Evolutionary conservation across 1,140 invertebrate genomes (phyloP), one percentile per base, ranked within the genome.

Genomic region (Chymomyza costata): DNA sequence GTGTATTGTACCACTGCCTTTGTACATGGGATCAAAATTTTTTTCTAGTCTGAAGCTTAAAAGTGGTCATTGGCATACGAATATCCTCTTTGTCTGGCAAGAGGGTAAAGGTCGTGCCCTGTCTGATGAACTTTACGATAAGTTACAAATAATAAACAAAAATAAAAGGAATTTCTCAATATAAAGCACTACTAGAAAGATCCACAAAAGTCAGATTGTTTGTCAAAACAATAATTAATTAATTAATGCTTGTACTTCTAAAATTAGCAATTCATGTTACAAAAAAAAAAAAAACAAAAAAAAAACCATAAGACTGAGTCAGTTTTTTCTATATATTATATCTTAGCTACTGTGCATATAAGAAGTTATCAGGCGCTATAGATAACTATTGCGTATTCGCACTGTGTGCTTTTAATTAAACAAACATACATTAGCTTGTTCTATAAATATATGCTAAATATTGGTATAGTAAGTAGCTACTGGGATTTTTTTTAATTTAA

Each of bases 361-460:
- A 3, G 21, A 25, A 25, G 8, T 3, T 25, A 25, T 3, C 21
- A 5, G 8, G 3, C 21, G 21, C 21, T 25, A 5, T 25, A 3
- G 21, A 25, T 76, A 78, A 78, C 70, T 76, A 66, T 78, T 54
- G 55, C 69, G 60, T 68, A 50, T 46, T 53, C 46, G 35, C 43
- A 58, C 18, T 68, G 59, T 68, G 45, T 53, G 61, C 49, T 78
- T 78, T 78, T 76, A 76, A 76, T 76, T 76, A 76, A 76, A 76
- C 71, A 78, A 5, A 8, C 21, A 25, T 59, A 70, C 67, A 60
- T 63, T 68, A 65, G n/a, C n/a, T 21, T 25, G 44, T 13, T 56
- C 55, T 55, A 50, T 56, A 56, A 61, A 61, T 48, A 51, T 49
- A 37, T 49, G 52, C 21, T 8, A 8, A 25, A 5, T 8, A 5